phyloP scores from a whole-genome alignment of 2,888 invertebrate species.

The Carabus problematicus region DNA sequence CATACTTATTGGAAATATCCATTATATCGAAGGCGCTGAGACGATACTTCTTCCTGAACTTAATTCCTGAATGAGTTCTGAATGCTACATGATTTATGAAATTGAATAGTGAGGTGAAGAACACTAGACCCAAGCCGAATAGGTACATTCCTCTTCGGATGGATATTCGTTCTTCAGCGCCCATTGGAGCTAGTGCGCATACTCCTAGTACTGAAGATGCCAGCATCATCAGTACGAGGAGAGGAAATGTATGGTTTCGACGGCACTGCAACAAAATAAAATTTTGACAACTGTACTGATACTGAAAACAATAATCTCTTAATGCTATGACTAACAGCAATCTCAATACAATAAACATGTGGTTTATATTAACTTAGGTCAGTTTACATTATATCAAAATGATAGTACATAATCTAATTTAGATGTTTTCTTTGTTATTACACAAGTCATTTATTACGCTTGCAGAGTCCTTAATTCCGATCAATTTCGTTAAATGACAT shows the following conservation, averaged over 20 bases:
- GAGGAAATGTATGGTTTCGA: conserved; percentile 54
- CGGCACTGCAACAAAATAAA: conserved; percentile 45
- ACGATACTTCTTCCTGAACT: conserved; percentile 69
- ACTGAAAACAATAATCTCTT: background rate
- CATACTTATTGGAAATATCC: conserved; percentile 80
- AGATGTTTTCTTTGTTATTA: background rate
- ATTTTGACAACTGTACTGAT: background rate
- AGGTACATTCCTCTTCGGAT: conserved; percentile 67
- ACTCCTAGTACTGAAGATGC: conserved; percentile 59
- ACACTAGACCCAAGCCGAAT: conserved; percentile 70
- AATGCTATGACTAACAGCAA: background rate
- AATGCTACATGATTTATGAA: conserved; percentile 68
- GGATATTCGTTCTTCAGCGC: conserved; percentile 66
- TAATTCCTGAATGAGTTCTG: conserved; percentile 66
- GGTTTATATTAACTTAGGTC: background rate
- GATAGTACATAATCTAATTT: background rate
- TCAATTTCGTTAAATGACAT: no score
- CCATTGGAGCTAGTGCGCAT: conserved; percentile 59
- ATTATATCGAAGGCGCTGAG: conserved; percentile 72
- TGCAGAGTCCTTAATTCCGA: no score
- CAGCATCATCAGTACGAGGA: conserved; percentile 56
- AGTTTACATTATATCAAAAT: background rate
- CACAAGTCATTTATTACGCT: background rate
- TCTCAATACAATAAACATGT: background rate
- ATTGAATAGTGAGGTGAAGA: conserved; percentile 73